Evolutionary conservation across 2,113 vertebrate species (phyloP), one percentile per base, ranked within the genome.

Genomic region (Sapayoa aenigma): DNA sequence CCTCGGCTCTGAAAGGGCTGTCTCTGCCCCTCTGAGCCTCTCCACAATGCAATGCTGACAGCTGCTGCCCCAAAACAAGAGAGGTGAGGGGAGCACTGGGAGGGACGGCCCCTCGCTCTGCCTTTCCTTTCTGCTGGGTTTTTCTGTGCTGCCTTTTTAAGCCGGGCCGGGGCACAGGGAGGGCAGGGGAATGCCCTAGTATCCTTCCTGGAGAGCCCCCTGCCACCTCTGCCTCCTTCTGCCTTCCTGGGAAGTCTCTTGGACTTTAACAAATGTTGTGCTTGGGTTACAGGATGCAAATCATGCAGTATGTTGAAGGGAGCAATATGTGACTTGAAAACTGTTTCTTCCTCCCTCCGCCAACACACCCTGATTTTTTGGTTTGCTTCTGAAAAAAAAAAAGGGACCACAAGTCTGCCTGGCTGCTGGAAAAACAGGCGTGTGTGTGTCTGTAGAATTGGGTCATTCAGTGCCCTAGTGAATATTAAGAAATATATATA

Each of bases 21-120:
- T 37, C 27, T 33, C 46, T 84, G 73, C 50, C 41, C 33, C 65
- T 89, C 56, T 89, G 87, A 93, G 66, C 81, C 82, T 52, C 66
- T 47, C 16, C 62, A 93, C 84, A 93, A 37, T 72, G 77, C 92
- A 72, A 56, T 2, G 1, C 77, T 0, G 1, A 39, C 92, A 94
- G 93, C 87, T 96, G 87, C 84, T 1, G 0, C 66, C 77, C 86
- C 20, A 3, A 62, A 85, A 88, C 75, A 72, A 88, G 77, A 94
- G 69, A 0, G 69, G n/a, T 78, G 81, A 69, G 65, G 73, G 46
- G 73, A 87, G 28, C 76, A 69, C 18, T 0, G 0, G 18, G 35
- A 59, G 21, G 4, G 6, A 8, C 0, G 0, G 33, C 30, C 66
- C 44, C 30, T 73, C 0, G 0, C 0, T 0, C 52, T 0, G 0